Evolutionary conservation across 2,113 vertebrate genomes (phyloP), one percentile per base, ranked within the genome.

Genomic region (Ivindomyrus marchei): DNA sequence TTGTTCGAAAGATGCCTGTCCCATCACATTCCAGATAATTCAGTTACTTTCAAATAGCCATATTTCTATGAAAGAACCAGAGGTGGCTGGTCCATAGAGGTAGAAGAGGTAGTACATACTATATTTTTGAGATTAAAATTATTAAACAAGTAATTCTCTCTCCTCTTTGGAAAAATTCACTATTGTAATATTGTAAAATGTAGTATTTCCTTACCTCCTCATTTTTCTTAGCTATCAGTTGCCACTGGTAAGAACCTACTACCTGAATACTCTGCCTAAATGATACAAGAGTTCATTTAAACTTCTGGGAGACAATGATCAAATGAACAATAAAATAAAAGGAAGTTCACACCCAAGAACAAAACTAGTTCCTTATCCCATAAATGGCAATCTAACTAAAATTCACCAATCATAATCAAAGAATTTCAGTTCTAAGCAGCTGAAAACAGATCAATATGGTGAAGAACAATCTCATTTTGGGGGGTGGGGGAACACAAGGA

Each of bases 401-500:
- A 31, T 42, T 42, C 5, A 80, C 74, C 13, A 80, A 7, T 42
- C 74, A 80, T 10, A 42, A 80, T 80, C 36, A 15, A 36, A 24
- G 83, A 24, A 85, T 46, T 85, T 11, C 3, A 47, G 2, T 47
- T 47, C 45, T n/a, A 42, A 13, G 45, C 8, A 47, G 39, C 83
- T 47, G 24, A 46, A 21, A 45, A 47, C 80, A 86, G 7, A 31
- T 86, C 90, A 91, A 92, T 89, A 87, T 77, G 70, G 31, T 91
- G 89, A 84, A 74, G 84, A 56, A 90, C 74, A 92, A 89, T 39
- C 85, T 90, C 89, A 90, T 74, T 90, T 50, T 39, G 91, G 39
- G 17, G 92, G 91, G 92, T 91, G 91, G 94, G 94, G 92, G 94
- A 95, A 31, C 21, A 53, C 89, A 86, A 56, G 56, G 49, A 50